Evolutionary conservation across 1,140 invertebrate genomes (phyloP).

Genomic region (Macrostomum lignano): DNA sequence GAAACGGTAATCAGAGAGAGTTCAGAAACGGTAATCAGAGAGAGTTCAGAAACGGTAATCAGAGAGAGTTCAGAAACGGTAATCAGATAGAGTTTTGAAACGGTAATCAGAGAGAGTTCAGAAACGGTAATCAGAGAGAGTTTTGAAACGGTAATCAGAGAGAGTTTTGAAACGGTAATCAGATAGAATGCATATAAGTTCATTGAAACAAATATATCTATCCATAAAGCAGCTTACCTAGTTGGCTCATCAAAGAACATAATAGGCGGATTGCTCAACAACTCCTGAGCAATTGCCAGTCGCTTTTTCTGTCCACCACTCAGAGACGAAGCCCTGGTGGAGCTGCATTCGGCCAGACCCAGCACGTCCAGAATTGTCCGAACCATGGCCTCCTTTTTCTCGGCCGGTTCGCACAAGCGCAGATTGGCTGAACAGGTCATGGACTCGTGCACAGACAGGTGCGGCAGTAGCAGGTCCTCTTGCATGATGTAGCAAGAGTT

Average conservation of each 20-base stretch:
- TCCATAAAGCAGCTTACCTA: conserved; percentile 34
- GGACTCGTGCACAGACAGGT: conserved; percentile 56
- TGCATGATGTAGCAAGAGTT: conserved; percentile 87
- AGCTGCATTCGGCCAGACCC: conserved; percentile 45
- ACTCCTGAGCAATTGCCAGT: conserved; percentile 65
- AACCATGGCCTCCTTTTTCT: conserved; percentile 43
- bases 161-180: no score
- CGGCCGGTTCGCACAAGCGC: conserved; percentile 53
- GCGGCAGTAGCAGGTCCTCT: conserved; percentile 57
- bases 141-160: no score
- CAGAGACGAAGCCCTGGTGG: conserved; percentile 46
- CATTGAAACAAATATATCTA: no score
- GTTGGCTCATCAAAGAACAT: conserved; percentile 93
- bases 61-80: no score
- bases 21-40: no score
- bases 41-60: no score
- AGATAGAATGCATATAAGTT: no score
- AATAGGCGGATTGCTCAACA: conserved; percentile 75
- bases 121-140: no score
- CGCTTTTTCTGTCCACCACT: conserved; percentile 74
- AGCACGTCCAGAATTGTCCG: conserved; percentile 62
- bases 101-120: no score
- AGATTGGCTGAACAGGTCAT: conserved; percentile 67
- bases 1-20: no score
- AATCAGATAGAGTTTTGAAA: no score